Evolutionary conservation across 1,140 invertebrate species (phyloP).

Genomic region (Bombus sibiricus): DNA sequence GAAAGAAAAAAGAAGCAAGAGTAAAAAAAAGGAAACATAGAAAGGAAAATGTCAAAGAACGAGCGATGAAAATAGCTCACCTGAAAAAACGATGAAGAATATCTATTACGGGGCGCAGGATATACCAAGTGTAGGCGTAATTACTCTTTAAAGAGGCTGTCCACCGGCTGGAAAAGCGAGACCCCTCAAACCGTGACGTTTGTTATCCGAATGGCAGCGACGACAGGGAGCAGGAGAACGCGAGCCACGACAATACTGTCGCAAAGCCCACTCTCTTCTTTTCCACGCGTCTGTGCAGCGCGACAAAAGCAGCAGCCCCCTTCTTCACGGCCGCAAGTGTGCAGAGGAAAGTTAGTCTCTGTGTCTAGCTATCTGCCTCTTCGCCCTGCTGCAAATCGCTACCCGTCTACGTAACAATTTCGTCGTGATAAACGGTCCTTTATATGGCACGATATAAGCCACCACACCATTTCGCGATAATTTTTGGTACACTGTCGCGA

Average conservation of each 20-base stretch:
- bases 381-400: slow-evolving; percentile 28
- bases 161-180: slow-evolving; percentile 35
- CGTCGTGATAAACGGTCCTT: slow-evolving; percentile 51
- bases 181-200: slow-evolving; percentile 46
- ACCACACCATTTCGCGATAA: slow-evolving; percentile 36
- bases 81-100: slow-evolving; percentile 33
- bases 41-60: slow-evolving; percentile 6
- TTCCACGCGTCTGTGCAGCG: slow-evolving; percentile 42
- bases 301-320: slow-evolving; percentile 49
- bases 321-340: slow-evolving; percentile 50
- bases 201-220: slow-evolving; percentile 42
- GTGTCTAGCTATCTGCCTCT: slow-evolving; percentile 3
- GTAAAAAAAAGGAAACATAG: not conserved
- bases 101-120: not conserved
- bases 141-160: slow-evolving; percentile 34
- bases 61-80: slow-evolving; percentile 25
- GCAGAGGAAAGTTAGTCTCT: slow-evolving; percentile 44
- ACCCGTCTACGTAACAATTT: slow-evolving; percentile 52
- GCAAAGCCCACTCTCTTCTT: slow-evolving; percentile 41
- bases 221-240: slow-evolving; percentile 25
- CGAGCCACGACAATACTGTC: slow-evolving; percentile 51
- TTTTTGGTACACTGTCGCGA: not conserved
- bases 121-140: slow-evolving; percentile 33
- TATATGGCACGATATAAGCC: slow-evolving; percentile 25
- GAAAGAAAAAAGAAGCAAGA: not conserved